A percentile compares a stretch with the other conserved stretches of the same genome.
Conservation (phyloP, 2,888 invertebrate species). For the Laothoe populi region DNA sequence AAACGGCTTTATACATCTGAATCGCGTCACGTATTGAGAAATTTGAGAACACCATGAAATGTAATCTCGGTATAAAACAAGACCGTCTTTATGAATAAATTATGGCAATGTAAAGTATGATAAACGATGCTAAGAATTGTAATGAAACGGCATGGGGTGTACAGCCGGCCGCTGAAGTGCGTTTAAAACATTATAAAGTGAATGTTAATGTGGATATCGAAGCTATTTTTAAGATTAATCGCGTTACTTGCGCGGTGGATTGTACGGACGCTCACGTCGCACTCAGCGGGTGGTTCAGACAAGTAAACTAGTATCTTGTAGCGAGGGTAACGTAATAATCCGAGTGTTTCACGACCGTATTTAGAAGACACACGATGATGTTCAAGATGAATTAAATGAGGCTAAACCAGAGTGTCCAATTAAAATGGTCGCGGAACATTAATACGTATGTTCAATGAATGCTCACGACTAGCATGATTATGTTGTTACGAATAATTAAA, state of each 20-base stretch:
- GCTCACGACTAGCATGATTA: constrained; percentile 78
- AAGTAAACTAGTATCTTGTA: constrained; percentile 77
- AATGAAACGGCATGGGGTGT: constrained; percentile 76
- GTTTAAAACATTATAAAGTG: constrained; percentile 42
- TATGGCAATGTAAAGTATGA: constrained; percentile 83
- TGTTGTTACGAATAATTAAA: constrained; percentile 81
- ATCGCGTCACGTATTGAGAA: constrained; percentile 78
- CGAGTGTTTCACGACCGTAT: constrained; percentile 66
- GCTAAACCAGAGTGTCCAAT: constrained; percentile 41
- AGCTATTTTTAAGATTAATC: constrained; percentile 48
- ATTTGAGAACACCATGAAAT: constrained; percentile 78
- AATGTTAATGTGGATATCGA: constrained; percentile 53
- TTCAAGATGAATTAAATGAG: constrained; percentile 40
- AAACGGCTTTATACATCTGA: constrained; percentile 66
- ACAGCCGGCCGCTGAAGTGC: constrained; percentile 58
- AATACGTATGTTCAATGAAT: constrained; percentile 66
- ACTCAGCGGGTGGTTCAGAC: constrained; percentile 79
- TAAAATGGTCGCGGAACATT: constrained; percentile 49
- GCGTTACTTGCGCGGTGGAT: constrained; percentile 60
- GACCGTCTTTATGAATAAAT: constrained; percentile 78
- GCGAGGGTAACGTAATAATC: constrained; percentile 80
- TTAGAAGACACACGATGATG: constrained; percentile 54
- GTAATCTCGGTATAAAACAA: constrained; percentile 75
- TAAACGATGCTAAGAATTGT: constrained; percentile 79
- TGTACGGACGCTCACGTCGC: constrained; percentile 75